phyloP scores from a whole-genome alignment of 2,888 invertebrate genomes.

The Oscheius myriophilus region DNA sequence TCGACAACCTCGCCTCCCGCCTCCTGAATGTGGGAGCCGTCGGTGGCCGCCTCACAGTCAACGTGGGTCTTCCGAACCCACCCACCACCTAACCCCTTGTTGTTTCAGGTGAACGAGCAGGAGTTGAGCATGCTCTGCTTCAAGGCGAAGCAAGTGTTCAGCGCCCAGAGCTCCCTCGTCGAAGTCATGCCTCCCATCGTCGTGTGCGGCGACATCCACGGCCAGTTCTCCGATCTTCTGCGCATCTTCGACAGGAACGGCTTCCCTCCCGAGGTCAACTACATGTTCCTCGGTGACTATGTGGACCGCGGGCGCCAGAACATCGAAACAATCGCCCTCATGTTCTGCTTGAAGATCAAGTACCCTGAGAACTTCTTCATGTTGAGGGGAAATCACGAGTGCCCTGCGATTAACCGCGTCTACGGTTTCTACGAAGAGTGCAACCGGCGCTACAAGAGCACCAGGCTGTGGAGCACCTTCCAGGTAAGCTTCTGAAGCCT shows the following conservation, averaged over 20 bases:
- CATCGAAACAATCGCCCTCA: conserved; percentile 64
- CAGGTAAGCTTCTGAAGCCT: too few relatives aligned
- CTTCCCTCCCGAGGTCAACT: too few relatives aligned
- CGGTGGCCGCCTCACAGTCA: conserved; percentile 46
- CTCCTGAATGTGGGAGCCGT: conserved; percentile 49
- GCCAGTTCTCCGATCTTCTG: too few relatives aligned
- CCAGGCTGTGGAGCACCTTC: conserved; percentile 57
- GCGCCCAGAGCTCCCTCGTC: conserved; percentile 52
- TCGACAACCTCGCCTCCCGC: conserved; percentile 46
- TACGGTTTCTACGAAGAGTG: too few relatives aligned
- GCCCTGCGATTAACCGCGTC: conserved; percentile 56
- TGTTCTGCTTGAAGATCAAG: conserved; percentile 63
- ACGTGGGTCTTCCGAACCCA: too few relatives aligned
- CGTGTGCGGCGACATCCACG: too few relatives aligned
- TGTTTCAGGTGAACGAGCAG: conserved; percentile 12
- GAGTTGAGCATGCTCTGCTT: conserved; percentile 46
- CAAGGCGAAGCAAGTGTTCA: conserved; percentile 56
- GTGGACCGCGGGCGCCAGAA: conserved; percentile 65
- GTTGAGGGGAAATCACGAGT: conserved; percentile 59
- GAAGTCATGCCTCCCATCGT: too few relatives aligned
- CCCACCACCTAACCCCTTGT: too few relatives aligned
- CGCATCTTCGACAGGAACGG: too few relatives aligned
- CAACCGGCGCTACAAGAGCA: conserved; percentile 52
- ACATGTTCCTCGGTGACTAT: too few relatives aligned
- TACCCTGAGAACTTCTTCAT: conserved; percentile 56